Base-by-base conservation (phyloP, 2,797 vertebrate genomes). In the Phalloptychus januarius region DNA sequence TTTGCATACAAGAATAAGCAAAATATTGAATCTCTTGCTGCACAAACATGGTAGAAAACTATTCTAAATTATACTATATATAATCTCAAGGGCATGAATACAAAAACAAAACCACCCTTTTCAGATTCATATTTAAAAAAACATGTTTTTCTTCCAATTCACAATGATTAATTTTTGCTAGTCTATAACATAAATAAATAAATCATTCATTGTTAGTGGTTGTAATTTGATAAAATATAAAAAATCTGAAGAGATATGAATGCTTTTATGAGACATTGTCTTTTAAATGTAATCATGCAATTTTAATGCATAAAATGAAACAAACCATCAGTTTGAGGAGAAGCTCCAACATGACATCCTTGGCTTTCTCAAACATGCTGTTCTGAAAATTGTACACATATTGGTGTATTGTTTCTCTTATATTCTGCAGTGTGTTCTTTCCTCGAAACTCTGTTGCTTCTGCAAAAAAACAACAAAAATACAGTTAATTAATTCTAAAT, bases 351-450 rank as follows among this genome's bases (percentile, higher is more conserved):
- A 91, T 87, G 0, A 0, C 42, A 0, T 3, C 0, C 76, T 88
- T 88, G 0, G 91, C 85, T 33, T 0, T 0, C 0, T 81, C 8
- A 80, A 92, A 93, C 85, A 92, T 90, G 50, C 0, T 48, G 56
- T 48, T 0, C 61, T 88, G 82, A 65, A 36, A 67, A 2, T 20
- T 16, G 4, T 11, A 1, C 0, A 90, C 63, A 31, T 87, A 76
- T 0, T 0, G 12, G 25, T n/a, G 0, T 25, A 92, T 36, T 0
- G 23, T 83, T 0, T 6, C 0, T 18, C 12, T 85, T 75, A 83
- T 89, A 0, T 83, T 83, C 0, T 74, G 11, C 50, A 89, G 2
- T 0, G 4, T 18, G 8, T 16, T 78, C 0, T 0, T 0, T 80
- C 89, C 87, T 2, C 0, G 31, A 12, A 48, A 7, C 4, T 0